phyloP scores from a whole-genome alignment of 2,888 invertebrate species.

The Heteromyza rotundicornis region DNA sequence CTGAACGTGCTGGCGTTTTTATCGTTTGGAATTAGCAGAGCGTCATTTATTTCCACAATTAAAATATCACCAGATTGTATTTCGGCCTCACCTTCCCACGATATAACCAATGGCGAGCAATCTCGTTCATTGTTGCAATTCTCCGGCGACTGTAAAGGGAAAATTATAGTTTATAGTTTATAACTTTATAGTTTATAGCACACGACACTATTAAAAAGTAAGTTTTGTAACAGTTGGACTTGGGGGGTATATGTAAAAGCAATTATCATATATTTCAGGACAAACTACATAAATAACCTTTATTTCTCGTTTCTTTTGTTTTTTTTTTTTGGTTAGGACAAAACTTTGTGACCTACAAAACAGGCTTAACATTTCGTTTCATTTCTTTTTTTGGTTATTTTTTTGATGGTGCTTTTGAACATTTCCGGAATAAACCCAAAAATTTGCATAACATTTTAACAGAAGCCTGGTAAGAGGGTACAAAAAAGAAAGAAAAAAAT shows the following conservation, averaged over 20 bases:
- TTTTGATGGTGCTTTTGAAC: not conserved
- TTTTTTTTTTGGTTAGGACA: too few relatives aligned
- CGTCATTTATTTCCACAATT: conserved; percentile 74
- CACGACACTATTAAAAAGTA: too few relatives aligned
- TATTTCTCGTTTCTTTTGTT: too few relatives aligned
- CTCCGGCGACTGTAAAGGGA: conserved; percentile 59
- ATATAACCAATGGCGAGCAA: conserved; percentile 68
- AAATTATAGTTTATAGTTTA: too few relatives aligned
- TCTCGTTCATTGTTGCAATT: conserved; percentile 60
- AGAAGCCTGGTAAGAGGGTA: too few relatives aligned
- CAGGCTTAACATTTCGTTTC: not conserved
- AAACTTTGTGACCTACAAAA: too few relatives aligned
- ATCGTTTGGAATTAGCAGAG: conserved; percentile 63
- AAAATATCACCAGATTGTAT: conserved; percentile 77
- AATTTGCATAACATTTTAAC: not conserved
- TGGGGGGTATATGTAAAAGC: not conserved
- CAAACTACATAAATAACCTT: too few relatives aligned
- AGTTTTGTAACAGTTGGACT: not conserved
- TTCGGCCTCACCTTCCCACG: conserved; percentile 73
- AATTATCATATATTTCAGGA: not conserved
- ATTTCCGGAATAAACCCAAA: not conserved
- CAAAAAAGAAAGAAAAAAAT: too few relatives aligned
- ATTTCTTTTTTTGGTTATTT: not conserved
- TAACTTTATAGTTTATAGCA: too few relatives aligned
- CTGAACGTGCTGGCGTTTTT: conserved; percentile 47